These are phyloP conservation scores for Idaea dimidiata DNA, from an alignment of 2,888 invertebrate genomes.

Conservation along the genomic window DNA sequence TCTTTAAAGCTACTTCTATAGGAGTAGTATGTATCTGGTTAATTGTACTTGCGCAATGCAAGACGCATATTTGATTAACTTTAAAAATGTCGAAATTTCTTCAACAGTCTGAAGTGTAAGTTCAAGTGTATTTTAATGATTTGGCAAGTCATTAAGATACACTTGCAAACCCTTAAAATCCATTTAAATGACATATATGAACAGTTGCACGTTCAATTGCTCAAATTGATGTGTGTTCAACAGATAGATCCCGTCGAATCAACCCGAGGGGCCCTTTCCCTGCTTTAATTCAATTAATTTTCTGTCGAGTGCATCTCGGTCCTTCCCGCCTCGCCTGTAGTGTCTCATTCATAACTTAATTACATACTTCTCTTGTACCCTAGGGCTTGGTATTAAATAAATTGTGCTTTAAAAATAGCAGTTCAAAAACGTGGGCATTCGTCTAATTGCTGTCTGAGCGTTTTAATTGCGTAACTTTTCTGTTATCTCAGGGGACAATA, in stretches of 20 bases:
- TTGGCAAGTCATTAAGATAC: too few species aligned
- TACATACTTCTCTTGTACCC: conserved; percentile 9
- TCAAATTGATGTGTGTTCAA: conserved; percentile 73
- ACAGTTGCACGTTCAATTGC: conserved; percentile 58
- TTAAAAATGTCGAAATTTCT: background rate
- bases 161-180: too few species aligned
- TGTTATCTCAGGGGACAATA: conserved; percentile 31
- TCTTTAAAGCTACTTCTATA: too few species aligned
- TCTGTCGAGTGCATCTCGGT: conserved; percentile 31
- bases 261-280: conserved; percentile 58
- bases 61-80: conserved; percentile 14
- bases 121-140: too few species aligned
- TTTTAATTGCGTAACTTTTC: conserved; percentile 30
- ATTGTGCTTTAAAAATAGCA: conserved; percentile 23
- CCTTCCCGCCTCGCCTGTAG: conserved; percentile 22
- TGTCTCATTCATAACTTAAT: conserved; percentile 30
- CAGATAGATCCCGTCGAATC: conserved; percentile 65
- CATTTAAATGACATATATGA: conserved; percentile 3
- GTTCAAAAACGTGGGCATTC: conserved; percentile 24
- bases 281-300: conserved; percentile 70
- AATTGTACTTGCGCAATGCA: conserved; percentile 28
- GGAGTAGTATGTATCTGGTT: conserved; percentile 38
- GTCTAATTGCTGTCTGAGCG: conserved; percentile 28
- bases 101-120: too few species aligned
- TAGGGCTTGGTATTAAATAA: background rate